A percentile compares a stretch with the other conserved stretches of the same genome.
phyloP scores from a whole-genome alignment of 1,140 invertebrate genomes.

The Pogonomyrmex californicus region DNA sequence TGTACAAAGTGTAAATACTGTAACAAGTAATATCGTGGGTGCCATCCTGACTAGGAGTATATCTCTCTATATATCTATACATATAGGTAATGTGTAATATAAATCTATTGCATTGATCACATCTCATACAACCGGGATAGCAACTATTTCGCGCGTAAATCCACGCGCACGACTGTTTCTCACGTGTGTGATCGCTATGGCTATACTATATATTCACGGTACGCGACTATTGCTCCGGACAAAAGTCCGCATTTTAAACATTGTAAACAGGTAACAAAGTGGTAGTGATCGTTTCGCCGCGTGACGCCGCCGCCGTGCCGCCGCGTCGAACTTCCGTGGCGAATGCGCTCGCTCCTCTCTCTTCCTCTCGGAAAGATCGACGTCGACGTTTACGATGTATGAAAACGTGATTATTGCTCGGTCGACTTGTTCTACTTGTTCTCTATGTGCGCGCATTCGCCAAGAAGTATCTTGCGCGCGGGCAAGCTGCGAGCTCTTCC shows the following conservation, averaged over 20 bases:
- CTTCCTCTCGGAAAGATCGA: not conserved
- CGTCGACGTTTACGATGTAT: constrained; percentile 23
- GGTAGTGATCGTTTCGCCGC: constrained; percentile 82
- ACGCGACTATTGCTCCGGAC: constrained; percentile 83
- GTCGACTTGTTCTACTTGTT: not conserved
- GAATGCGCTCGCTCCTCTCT: constrained; percentile 36
- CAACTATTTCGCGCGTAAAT: constrained; percentile 66
- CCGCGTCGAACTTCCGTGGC: constrained; percentile 44
- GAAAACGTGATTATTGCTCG: constrained; percentile 59
- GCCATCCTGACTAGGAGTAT: constrained; percentile 84
- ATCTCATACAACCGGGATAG: constrained; percentile 75
- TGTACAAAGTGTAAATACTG: constrained; percentile 84
- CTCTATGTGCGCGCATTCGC: constrained; percentile 48
- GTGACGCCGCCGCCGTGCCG: constrained; percentile 28
- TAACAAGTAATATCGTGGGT: constrained; percentile 84
- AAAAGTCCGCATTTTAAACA: constrained; percentile 85
- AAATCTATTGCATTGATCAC: constrained; percentile 79
- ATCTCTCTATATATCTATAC: constrained; percentile 80
- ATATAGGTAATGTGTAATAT: constrained; percentile 79
- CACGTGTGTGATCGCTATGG: constrained; percentile 71
- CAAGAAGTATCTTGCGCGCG: constrained; percentile 48
- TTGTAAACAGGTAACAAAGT: constrained; percentile 86
- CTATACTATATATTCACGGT: constrained; percentile 77
- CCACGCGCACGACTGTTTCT: constrained; percentile 70
- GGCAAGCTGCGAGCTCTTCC: not conserved